Evolutionary conservation across 2,113 vertebrate genomes (phyloP), one percentile per base, ranked within the genome.

Genomic region (Gila orcuttii): DNA sequence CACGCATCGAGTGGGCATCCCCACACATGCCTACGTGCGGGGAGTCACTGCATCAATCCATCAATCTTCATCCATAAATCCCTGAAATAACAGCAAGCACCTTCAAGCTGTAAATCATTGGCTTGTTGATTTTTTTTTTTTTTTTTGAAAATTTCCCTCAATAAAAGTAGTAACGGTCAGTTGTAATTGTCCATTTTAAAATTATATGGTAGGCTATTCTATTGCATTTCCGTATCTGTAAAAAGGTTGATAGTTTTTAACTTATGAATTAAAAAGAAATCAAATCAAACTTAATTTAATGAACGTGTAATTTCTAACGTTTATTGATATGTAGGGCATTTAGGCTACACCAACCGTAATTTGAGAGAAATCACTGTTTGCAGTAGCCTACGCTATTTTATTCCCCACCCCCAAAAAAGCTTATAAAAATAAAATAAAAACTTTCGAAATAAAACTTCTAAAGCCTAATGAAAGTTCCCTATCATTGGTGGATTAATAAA

Each of bases 1-100:
- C 75, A 82, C 25, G 60, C 69, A 36, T 74, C 3, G 68, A 80
- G 39, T 36, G 74, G 82, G 82, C 31, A 77, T 75, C 66, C 42
- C 62, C 23, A 4, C 47, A 31, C 15, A 15, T 87, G 88, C 83
- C 69, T 89, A 89, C 88, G 88, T 89, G 88, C 86, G 3, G 59
- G 39, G 2, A 82, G 88, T 87, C 88, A 87, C 88, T 68, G 13
- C 88, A 79, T 31, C 86, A 39, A 21, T 21, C 33, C 42, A 47
- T 59, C 68, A 71, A 55, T 55, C 80, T 28, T 1, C 31, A 73
- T 9, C 2, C 31, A 73, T 17, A 52, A 59, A 82, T 21, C 12
- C 10, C 0, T 15, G n/a, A 31, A 60, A 52, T 12, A 12, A 59
- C 0, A 80, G 25, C n/a, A 57, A 42, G 55, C 28, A 52, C 57